These are phyloP conservation scores for Tympanoctomys barrerae DNA, from an alignment of 2,797 vertebrate genomes.

Conservation along the genomic window DNA sequence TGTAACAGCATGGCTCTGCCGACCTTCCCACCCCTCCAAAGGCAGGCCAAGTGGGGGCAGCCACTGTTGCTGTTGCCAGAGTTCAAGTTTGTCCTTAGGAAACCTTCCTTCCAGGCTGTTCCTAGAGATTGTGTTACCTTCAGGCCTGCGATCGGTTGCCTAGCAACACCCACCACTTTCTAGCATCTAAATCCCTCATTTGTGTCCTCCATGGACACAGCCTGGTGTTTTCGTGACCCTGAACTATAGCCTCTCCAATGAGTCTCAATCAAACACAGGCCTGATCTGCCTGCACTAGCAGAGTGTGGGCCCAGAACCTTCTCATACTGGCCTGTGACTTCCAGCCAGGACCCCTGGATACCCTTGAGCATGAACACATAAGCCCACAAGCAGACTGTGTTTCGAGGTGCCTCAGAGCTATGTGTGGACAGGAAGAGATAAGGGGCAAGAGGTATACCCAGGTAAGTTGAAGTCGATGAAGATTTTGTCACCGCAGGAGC, in stretches of 20 bases:
- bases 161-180: conserved; percentile 73
- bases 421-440: background rate
- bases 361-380: background rate
- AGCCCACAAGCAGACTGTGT: no score
- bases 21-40: background rate
- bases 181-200: conserved; percentile 71
- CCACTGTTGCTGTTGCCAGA: background rate
- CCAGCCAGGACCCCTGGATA: background rate
- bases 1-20: background rate
- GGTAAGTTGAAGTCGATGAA: fast-evolving
- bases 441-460: background rate
- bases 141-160: conserved; percentile 66
- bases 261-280: background rate
- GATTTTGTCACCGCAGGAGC: background rate
- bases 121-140: conserved; percentile 68
- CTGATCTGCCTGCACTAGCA: background rate
- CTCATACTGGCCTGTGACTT: background rate
- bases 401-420: background rate
- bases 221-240: background rate
- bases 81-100: conserved; percentile 64
- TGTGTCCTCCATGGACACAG: conserved; percentile 56
- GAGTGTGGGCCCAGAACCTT: background rate
- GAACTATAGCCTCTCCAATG: background rate
- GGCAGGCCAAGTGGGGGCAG: background rate
- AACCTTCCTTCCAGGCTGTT: conserved; percentile 47